phyloP scores from a whole-genome alignment of 1,140 invertebrate species.

The Druon quercuslanigerum region DNA sequence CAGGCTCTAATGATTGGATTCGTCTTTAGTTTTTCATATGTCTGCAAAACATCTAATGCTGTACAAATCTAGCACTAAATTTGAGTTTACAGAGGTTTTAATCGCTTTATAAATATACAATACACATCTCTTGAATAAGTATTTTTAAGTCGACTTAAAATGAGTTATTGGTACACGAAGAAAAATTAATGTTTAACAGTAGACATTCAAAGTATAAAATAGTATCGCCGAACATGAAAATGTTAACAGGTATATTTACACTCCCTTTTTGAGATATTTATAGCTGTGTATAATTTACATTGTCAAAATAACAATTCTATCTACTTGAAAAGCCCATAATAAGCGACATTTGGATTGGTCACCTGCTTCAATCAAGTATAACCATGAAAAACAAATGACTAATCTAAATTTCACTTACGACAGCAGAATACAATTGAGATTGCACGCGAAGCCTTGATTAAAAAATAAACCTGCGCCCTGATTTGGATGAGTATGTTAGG shows the following conservation, averaged over 20 bases:
- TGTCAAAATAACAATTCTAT: too few relatives aligned
- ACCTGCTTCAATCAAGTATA: too few relatives aligned
- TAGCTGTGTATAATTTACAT: too few relatives aligned
- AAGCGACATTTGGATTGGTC: too few relatives aligned
- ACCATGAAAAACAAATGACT: too few relatives aligned
- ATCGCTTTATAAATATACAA: not conserved
- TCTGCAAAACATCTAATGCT: not conserved
- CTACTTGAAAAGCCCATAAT: too few relatives aligned
- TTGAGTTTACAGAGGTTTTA: not conserved
- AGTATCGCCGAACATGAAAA: too few relatives aligned
- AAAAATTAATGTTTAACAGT: too few relatives aligned
- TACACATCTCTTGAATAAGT: not conserved
- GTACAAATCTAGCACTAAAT: not conserved
- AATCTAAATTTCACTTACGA: not conserved
- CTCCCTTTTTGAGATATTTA: too few relatives aligned
- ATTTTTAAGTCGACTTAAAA: not conserved
- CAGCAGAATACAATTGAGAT: not conserved
- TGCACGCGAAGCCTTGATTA: constrained; percentile 11
- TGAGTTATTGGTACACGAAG: too few relatives aligned
- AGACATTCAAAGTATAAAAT: too few relatives aligned
- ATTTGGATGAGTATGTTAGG: not conserved
- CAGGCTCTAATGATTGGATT: not conserved
- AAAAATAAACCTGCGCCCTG: constrained; percentile 28
- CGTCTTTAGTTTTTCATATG: not conserved
- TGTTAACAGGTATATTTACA: too few relatives aligned